Evolutionary conservation across 2,888 invertebrate species (phyloP).

Genomic region (Melipona beecheii): DNA sequence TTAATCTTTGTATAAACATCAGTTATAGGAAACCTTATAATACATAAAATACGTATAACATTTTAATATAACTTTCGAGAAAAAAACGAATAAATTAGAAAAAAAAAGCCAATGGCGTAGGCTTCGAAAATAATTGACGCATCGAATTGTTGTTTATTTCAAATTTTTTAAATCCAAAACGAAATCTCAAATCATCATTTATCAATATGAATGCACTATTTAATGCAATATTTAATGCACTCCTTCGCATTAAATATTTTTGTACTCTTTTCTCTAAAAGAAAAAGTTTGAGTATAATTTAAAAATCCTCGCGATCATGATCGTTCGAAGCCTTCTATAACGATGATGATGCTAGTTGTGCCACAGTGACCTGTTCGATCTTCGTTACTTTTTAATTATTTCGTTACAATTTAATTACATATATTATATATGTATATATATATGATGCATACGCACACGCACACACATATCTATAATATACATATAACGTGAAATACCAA

Average conservation of each 20-base stretch:
- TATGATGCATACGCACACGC: conserved; percentile 24
- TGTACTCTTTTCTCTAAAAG: not conserved
- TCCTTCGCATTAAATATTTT: not conserved
- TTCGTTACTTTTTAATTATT: conserved; percentile 24
- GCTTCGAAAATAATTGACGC: not conserved
- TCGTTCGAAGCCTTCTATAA: conserved; percentile 31
- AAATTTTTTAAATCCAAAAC: not conserved
- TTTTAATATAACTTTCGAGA: conserved; percentile 29
- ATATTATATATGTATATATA: conserved; percentile 12
- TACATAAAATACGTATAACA: conserved; percentile 46
- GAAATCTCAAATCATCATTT: not conserved
- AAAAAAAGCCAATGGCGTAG: not conserved
- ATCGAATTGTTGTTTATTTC: not conserved
- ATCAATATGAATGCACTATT: not conserved
- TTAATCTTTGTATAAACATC: conserved; percentile 35
- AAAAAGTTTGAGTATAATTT: not conserved
- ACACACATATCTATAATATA: conserved; percentile 36
- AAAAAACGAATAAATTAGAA: conserved; percentile 48
- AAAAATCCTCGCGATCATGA: conserved; percentile 11
- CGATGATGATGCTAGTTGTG: conserved; percentile 23
- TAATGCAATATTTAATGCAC: too few species aligned
- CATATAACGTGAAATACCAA: conserved; percentile 37
- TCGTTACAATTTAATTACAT: conserved; percentile 30
- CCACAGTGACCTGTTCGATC: conserved; percentile 14
- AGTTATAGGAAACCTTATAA: conserved; percentile 29